Conservation (phyloP, 2,797 vertebrate species). For the Hapalemur alaotrensis region DNA sequence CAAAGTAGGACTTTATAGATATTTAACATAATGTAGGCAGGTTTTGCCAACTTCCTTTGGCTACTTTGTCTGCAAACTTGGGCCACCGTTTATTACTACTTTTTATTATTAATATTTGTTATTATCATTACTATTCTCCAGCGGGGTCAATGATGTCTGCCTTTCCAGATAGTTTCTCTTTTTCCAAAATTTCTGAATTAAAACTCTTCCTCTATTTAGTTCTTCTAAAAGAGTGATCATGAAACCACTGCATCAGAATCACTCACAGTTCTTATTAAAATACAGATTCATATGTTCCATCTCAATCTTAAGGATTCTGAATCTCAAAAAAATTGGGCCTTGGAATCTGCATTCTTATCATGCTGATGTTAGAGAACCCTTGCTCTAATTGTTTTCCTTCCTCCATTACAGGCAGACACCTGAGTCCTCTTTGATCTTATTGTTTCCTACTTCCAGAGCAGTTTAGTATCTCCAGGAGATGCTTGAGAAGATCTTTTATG, state of each 20-base stretch:
- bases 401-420: constrained; percentile 29
- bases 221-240: background rate
- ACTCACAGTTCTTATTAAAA: background rate
- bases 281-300: background rate
- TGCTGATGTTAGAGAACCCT: background rate
- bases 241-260: background rate
- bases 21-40: background rate
- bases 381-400: constrained; percentile 57
- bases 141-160: background rate
- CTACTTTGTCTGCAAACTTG: background rate
- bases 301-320: background rate
- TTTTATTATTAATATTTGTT: background rate
- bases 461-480: constrained; percentile 65
- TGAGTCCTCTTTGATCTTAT: constrained; percentile 58
- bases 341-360: constrained; percentile 5
- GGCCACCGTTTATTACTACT: background rate
- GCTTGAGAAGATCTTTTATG: constrained; percentile 60
- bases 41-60: constrained; percentile 47
- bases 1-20: background rate
- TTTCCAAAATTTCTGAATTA: constrained; percentile 15
- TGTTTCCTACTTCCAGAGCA: constrained; percentile 59
- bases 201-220: background rate
- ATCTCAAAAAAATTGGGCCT: background rate
- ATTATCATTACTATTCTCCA: background rate
- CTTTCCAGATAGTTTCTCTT: background rate